A percentile compares a stretch with the other conserved stretches of the same genome.
phyloP scores from a whole-genome alignment of 2,888 invertebrate genomes.

The Fragum fragum region DNA sequence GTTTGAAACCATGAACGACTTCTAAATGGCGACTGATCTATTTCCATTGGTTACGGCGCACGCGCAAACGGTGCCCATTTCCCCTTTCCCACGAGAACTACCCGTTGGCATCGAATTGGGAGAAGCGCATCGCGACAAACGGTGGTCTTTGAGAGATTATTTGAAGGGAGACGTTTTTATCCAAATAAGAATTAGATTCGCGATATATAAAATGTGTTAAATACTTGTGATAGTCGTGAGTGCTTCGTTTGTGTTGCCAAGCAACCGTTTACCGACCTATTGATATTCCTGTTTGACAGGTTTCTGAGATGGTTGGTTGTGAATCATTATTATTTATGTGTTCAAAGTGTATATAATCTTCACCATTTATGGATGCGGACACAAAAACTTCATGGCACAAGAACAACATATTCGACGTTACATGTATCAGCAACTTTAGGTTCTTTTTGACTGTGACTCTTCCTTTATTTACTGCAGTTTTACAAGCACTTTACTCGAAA shows the following conservation, averaged over 20 bases:
- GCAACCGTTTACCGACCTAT: background rate
- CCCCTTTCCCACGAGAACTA: constrained; percentile 20
- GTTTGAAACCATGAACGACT: constrained; percentile 62
- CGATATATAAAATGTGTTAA: background rate
- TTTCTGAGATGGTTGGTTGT: background rate
- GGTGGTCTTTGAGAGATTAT: too few species aligned
- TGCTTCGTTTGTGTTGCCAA: constrained; percentile 10
- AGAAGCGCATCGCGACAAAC: background rate
- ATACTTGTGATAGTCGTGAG: background rate
- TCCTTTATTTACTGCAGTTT: too few species aligned
- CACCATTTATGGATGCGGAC: too few species aligned
- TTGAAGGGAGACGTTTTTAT: background rate
- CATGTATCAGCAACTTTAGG: too few species aligned
- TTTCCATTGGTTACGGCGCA: constrained; percentile 8
- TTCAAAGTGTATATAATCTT: too few species aligned
- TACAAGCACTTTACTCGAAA: too few species aligned
- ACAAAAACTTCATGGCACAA: too few species aligned
- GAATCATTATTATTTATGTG: too few species aligned
- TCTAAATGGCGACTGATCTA: background rate
- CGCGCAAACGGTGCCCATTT: constrained; percentile 22
- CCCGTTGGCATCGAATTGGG: constrained; percentile 5
- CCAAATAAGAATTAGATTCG: too few species aligned
- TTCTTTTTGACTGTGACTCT: too few species aligned
- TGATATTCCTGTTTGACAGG: constrained; percentile 15
- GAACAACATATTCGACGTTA: too few species aligned